phyloP scores from a whole-genome alignment of 2,888 invertebrate genomes.

The Pseudoips prasinana region DNA sequence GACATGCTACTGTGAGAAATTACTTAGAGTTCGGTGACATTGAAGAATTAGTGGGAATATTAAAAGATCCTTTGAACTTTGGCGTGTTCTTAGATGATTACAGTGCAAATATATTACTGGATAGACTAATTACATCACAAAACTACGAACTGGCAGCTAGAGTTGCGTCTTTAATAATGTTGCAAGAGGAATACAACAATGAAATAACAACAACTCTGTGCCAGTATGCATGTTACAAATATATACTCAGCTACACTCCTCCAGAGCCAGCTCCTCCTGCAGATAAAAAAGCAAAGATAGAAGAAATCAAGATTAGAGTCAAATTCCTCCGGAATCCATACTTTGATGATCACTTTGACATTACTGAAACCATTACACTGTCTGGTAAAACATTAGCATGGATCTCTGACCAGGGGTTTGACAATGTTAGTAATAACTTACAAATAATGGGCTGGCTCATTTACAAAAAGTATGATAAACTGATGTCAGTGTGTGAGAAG shows the following conservation, averaged over 20 bases:
- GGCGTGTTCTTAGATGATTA: slow-evolving; percentile 95
- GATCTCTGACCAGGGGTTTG: slow-evolving; percentile 75
- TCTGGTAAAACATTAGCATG: slow-evolving; percentile 91
- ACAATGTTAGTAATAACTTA: slow-evolving; percentile 79
- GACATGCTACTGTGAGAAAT: slow-evolving; percentile 88
- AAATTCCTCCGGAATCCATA: slow-evolving; percentile 90
- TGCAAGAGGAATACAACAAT: slow-evolving; percentile 93
- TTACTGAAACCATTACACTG: slow-evolving; percentile 85
- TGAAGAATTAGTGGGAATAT: slow-evolving; percentile 85
- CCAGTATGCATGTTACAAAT: slow-evolving; percentile 88
- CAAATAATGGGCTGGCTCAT: slow-evolving; percentile 85
- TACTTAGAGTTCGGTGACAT: slow-evolving; percentile 78
- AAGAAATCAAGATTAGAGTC: slow-evolving; percentile 88
- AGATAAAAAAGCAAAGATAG: slow-evolving; percentile 65
- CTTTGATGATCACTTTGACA: slow-evolving; percentile 95
- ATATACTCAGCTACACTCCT: slow-evolving; percentile 67
- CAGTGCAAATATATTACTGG: slow-evolving; percentile 89
- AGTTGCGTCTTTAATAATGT: slow-evolving; percentile 90
- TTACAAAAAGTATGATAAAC: slow-evolving; percentile 85
- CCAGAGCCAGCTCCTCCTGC: slow-evolving; percentile 35
- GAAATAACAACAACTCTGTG: slow-evolving; percentile 86
- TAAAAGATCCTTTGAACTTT: slow-evolving; percentile 92
- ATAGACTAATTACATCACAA: slow-evolving; percentile 86
- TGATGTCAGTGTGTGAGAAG: slow-evolving; percentile 41
- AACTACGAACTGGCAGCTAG: slow-evolving; percentile 88